phyloP scores from a whole-genome alignment of 2,113 vertebrate species.

The Tachysurus fulvidraco region DNA sequence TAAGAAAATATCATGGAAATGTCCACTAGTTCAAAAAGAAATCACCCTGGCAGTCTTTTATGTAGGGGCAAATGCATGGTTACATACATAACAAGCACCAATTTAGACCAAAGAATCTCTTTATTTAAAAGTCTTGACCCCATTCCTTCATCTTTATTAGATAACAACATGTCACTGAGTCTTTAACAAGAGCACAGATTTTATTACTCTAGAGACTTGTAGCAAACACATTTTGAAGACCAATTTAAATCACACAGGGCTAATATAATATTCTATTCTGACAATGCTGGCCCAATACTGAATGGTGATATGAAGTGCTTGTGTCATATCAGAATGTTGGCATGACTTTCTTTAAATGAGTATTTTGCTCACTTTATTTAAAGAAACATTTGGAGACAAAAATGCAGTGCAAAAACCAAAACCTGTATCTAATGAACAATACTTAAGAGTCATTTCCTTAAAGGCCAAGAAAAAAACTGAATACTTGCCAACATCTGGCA shows the following conservation, averaged over 20 bases:
- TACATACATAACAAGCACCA: not conserved
- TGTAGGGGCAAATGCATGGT: not conserved
- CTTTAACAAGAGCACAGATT: not conserved
- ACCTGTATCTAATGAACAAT: conserved; percentile 8
- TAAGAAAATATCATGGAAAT: not conserved
- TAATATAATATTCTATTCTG: not conserved
- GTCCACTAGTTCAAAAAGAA: not conserved
- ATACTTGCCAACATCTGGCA: conserved; percentile 4
- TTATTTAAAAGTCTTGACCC: not conserved
- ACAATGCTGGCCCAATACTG: not conserved
- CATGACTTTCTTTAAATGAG: not conserved
- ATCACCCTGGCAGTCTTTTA: not conserved
- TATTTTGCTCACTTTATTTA: conserved; percentile 2
- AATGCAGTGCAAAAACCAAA: not conserved
- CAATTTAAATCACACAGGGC: not conserved
- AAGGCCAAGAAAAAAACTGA: conserved; percentile 4
- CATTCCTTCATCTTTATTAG: not conserved
- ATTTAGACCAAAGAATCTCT: not conserved
- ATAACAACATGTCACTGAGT: not conserved
- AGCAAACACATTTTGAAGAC: not conserved
- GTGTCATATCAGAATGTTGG: not conserved
- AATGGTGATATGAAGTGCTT: not conserved
- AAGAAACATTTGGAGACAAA: conserved; percentile 1
- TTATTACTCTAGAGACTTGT: not conserved
- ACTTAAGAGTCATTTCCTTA: not conserved